Base-by-base conservation (phyloP, 2,113 vertebrate species). In the Chrysochloris asiatica region DNA sequence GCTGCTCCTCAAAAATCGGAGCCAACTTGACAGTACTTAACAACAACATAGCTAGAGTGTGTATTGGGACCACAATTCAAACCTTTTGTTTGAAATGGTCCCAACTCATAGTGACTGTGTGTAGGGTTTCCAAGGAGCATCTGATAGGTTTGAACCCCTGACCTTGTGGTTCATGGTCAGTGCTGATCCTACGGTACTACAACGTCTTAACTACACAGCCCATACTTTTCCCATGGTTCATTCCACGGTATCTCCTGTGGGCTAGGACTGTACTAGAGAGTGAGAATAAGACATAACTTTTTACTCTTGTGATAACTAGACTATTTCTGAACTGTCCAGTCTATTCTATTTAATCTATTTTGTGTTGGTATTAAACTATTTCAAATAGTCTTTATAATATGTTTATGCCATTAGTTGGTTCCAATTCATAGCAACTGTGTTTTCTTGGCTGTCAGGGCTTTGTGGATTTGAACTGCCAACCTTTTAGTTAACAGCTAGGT, bases 251-350 rank as follows among this genome's bases (percentile, higher is more conserved):
- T 73, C 22, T 93, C 3, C n/a, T 78, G 8, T 83, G 63, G 69
- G 30, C n/a, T 50, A 48, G 50, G 73, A 87, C 43, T 89, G 33
- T 36, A 22, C 41, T 63, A 43, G 17, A 78, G 14, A 92, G 56
- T 16, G 17, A 78, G 14, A 92, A 65, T 16, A 83, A 52, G 72
- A 43, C 14, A 65, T 1, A 91, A 75, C 61, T 76, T 56, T 8
- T 89, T 80, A 56, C 59, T 73, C 56, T 91, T 56, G 24, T 56
- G 52, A 43, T 76, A 88, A 92, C 1, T 59, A 92, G 77, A 67
- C 43, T 87, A 8, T 88, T 90, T 82, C 43, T 82, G 72, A 45
- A 47, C 43, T 16, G 13, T 47, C 13, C 26, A 73, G 26, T 47
- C 43, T 73, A 45, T 47, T 73, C 41, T 26, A 43, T 73, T 47